phyloP scores from a whole-genome alignment of 1,140 invertebrate genomes.

The Philaenus spumarius region DNA sequence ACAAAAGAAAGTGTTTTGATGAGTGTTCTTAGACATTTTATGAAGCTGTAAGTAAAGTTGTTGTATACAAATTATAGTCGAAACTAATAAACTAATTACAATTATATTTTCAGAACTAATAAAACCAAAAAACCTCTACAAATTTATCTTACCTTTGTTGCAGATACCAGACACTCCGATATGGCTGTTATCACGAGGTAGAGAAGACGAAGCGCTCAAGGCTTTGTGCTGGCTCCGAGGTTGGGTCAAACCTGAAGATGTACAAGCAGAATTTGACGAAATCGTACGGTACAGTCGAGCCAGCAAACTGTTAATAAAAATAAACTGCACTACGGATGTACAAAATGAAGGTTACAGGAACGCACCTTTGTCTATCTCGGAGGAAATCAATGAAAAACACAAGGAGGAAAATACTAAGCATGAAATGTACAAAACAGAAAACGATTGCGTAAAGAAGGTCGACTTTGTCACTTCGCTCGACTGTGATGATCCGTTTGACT shows the following conservation, averaged over 20 bases:
- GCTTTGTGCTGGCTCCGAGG: conserved; percentile 45
- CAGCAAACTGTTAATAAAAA: conserved; percentile 20
- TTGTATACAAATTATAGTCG: no score
- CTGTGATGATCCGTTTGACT: background rate
- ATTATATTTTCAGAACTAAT: no score
- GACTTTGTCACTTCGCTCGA: no score
- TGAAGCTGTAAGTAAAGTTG: no score
- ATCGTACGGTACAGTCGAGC: conserved; percentile 32
- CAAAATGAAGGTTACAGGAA: background rate
- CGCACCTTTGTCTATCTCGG: background rate
- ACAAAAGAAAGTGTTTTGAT: no score
- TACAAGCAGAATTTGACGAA: conserved; percentile 42
- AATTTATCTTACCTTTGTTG: conserved; percentile 27
- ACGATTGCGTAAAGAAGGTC: background rate
- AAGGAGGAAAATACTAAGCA: background rate
- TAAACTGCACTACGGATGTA: background rate
- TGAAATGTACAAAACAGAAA: background rate
- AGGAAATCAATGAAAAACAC: background rate
- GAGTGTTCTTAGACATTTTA: no score
- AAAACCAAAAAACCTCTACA: conserved; percentile 40
- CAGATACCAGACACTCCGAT: conserved; percentile 59
- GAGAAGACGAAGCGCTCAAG: conserved; percentile 42
- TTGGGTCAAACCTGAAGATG: conserved; percentile 41
- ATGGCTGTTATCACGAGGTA: conserved; percentile 48
- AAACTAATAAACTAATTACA: no score